phyloP scores from a whole-genome alignment of 2,797 vertebrate species.

The Melanotaenia trifasciata region DNA sequence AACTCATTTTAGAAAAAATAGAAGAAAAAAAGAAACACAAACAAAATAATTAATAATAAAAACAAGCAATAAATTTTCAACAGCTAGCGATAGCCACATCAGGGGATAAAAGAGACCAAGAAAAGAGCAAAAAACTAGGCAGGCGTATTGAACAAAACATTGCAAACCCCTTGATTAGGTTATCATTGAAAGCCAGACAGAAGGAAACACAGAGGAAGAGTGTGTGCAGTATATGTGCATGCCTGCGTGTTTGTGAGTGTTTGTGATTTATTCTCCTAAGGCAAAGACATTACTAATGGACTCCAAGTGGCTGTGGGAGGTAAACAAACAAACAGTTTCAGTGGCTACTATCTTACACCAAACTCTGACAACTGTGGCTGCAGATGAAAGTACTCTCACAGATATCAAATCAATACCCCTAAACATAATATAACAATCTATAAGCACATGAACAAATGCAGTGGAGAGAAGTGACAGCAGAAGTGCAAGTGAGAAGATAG shows the following conservation, averaged over 20 bases:
- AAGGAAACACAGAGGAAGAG: slow-evolving; percentile 30
- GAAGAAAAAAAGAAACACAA: background rate
- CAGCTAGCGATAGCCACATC: too few species aligned
- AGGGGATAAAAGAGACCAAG: background rate
- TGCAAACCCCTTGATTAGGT: slow-evolving; percentile 10
- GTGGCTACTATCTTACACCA: slow-evolving; percentile 56
- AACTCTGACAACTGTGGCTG: slow-evolving; percentile 47
- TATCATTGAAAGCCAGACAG: slow-evolving; percentile 34
- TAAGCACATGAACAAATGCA: slow-evolving; percentile 17
- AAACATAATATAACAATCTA: slow-evolving; percentile 42
- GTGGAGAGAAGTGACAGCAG: slow-evolving; percentile 18
- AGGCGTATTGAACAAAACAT: slow-evolving; percentile 32
- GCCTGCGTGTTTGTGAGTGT: slow-evolving; percentile 19
- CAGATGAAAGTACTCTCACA: slow-evolving; percentile 22
- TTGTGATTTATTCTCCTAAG: slow-evolving; percentile 58
- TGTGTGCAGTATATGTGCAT: slow-evolving; percentile 6
- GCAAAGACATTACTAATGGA: slow-evolving; percentile 76
- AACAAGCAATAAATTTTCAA: background rate
- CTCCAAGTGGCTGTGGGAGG: slow-evolving; percentile 74
- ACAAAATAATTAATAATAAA: background rate
- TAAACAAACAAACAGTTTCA: slow-evolving; percentile 78
- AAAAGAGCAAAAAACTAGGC: slow-evolving; percentile 11
- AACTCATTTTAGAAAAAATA: background rate
- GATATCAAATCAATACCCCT: slow-evolving; percentile 32
- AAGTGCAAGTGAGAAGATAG: slow-evolving; percentile 20